These are phyloP conservation scores for Bovichtus variegatus DNA, from an alignment of 2,797 vertebrate species.

Conservation along the genomic window DNA sequence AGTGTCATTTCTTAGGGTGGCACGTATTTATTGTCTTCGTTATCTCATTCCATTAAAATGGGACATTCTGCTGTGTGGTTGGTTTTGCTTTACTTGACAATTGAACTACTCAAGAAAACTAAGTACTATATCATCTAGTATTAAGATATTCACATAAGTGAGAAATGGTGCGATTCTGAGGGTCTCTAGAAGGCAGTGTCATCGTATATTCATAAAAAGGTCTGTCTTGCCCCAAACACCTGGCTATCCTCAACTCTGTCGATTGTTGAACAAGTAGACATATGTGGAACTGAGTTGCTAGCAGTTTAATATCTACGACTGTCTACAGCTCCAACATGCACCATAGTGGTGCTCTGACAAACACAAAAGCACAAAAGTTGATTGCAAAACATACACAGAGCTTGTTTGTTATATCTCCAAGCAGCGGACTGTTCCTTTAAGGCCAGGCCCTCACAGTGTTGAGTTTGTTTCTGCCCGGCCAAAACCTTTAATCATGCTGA, in stretches of 20 bases:
- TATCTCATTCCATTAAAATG: slow-evolving; percentile 27
- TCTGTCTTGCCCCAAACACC: background rate
- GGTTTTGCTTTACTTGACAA: slow-evolving; percentile 25
- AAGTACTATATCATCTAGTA: background rate
- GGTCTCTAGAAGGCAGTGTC: background rate
- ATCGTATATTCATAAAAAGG: background rate
- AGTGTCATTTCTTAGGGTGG: slow-evolving; percentile 63
- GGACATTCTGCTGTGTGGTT: slow-evolving; percentile 2
- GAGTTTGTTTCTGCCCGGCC: slow-evolving; percentile 74
- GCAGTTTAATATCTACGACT: background rate
- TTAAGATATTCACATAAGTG: slow-evolving; percentile 5
- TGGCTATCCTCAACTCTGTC: background rate
- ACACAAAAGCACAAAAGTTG: background rate
- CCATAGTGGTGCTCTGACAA: background rate
- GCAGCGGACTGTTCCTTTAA: slow-evolving; percentile 72
- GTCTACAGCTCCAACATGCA: background rate
- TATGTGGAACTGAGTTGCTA: background rate
- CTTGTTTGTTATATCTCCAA: slow-evolving; percentile 33
- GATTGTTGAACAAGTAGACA: too few relatives aligned
- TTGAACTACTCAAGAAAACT: slow-evolving; percentile 12
- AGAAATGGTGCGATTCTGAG: background rate
- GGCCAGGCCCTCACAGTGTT: slow-evolving; percentile 60
- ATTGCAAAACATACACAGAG: background rate
- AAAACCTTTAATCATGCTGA: slow-evolving; percentile 82
- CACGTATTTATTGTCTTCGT: slow-evolving; percentile 50